Base-by-base conservation (phyloP, 2,113 vertebrate species). In the Geococcyx californianus region DNA sequence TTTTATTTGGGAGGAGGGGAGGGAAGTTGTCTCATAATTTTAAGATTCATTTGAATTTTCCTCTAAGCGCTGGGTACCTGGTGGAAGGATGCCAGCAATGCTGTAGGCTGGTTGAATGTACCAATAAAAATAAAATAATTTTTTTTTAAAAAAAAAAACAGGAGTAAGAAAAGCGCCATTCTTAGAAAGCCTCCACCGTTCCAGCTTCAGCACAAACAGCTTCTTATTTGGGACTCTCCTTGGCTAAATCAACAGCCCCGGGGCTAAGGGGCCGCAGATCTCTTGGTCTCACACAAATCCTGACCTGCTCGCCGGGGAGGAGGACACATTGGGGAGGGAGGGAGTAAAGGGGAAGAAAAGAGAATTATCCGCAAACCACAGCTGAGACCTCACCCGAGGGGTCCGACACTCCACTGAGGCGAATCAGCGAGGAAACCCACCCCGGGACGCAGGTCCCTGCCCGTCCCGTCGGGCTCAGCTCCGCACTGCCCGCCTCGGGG, bases 141-240 rank as follows among this genome's bases (percentile, higher is more conserved):
- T 47, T 47, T 47, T 47, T 28, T 52, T 26, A 14, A 52, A 52
- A 49, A 49, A 49, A 49, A 47, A 13, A 21, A 11, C 21, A 5
- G 20, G 8, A 81, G 66, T 68, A 93, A 95, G 94, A 95, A 95
- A 96, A 95, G 82, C 75, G 5, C 68, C 94, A 88, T 97, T 96
- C 95, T 95, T 96, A 95, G 94, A 97, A 96, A 97, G 94, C 56
- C 63, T 87, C 85, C 72, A 83, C 78, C 55, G 19, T 84, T 97
- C 94, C 95, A 96, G 75, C 72, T 54, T 79, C 42, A 95, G 84
- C 78, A 95, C 96, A 96, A 95, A 74, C 78, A 94, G 87, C 91
- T 95, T 94, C 90, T 91, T 95, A 76, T 94, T 91, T 95, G 49
- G 67, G 54, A 69, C 82, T 96, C 45, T 89, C 34, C 54, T 87